Base-by-base conservation (phyloP, 2,888 invertebrate species). In the Philaethria dido region DNA sequence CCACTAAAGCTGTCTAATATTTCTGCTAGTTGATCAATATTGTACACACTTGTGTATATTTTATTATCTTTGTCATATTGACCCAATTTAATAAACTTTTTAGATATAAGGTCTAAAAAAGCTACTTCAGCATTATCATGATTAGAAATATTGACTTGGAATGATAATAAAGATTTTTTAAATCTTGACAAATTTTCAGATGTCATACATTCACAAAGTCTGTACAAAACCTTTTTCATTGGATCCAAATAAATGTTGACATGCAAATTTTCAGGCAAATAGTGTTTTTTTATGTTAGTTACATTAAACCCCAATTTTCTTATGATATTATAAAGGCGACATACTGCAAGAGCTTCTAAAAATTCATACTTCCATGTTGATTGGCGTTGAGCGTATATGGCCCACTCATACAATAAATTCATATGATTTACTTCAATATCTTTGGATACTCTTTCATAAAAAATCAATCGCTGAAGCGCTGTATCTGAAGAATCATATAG, bases 401-500 rank as follows among this genome's bases (percentile, higher is more conserved):
- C 88, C 92, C 92, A 92, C 16, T 92, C 87, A 45, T 82, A 84
- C 3, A 92, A 74, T 62, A 92, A 76, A 71, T 87, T 85, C 25
- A 86, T 73, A 50, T 83, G 83, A 22, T 77, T 81, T 3, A 75
- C 75, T 5, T 78, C 72, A n/a, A 75, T 66, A 68, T 87, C 88
- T 66, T 78, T 83, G 1, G 81, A 81, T 22, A 89, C 78, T 57
- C 85, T 77, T 74, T 91, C 87, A 68, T 83, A 86, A 3, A 91
- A 81, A 42, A 81, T 78, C 6, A 92, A 79, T 11, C 87, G 79
- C 72, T 91, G 85, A 52, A 92, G 74, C 3, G 92, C 92, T 2
- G 89, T 89, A 68, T 88, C 85, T 0, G 92, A 88, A 13, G 84
- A 77, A 50, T 91, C 87, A 65, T 92, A 92, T 2, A 92, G 72